phyloP scores from a whole-genome alignment of 2,113 vertebrate species.

The Leiothrix lutea region DNA sequence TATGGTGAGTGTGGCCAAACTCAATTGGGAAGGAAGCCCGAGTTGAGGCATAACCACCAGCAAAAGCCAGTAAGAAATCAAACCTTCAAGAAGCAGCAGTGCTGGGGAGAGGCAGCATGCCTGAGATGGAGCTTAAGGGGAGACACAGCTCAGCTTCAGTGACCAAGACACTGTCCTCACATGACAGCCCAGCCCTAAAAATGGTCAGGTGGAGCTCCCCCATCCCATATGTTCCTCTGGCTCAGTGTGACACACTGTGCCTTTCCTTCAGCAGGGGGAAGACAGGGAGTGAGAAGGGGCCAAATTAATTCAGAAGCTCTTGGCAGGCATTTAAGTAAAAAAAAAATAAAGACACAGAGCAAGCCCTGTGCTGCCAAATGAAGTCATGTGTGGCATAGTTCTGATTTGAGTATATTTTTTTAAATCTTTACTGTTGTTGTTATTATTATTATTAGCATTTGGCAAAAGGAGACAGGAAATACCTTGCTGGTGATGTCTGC shows the following conservation, averaged over 20 bases:
- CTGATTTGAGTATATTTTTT: not conserved
- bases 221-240: not conserved
- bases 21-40: not conserved
- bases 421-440: not conserved
- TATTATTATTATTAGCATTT: slow-evolving; percentile 44
- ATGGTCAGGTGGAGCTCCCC: not conserved
- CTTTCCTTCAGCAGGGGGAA: not conserved
- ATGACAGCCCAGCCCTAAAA: not conserved
- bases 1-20: accelerated
- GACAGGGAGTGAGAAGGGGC: not conserved
- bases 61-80: not conserved
- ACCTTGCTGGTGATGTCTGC: slow-evolving; percentile 48
- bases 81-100: not conserved
- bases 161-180: not conserved
- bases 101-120: not conserved
- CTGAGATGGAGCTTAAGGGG: not conserved
- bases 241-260: not conserved
- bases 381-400: not conserved
- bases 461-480: slow-evolving; percentile 60
- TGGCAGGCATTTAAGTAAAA: not conserved
- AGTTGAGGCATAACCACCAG: not conserved
- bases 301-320: slow-evolving; percentile 29
- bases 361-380: not conserved
- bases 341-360: not conserved
- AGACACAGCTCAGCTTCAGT: not conserved